A percentile compares a stretch with the other conserved stretches of the same genome.
These are phyloP conservation scores for Ceratothoa steindachneri DNA, from an alignment of 2,888 invertebrate species.

Conservation along the genomic window DNA sequence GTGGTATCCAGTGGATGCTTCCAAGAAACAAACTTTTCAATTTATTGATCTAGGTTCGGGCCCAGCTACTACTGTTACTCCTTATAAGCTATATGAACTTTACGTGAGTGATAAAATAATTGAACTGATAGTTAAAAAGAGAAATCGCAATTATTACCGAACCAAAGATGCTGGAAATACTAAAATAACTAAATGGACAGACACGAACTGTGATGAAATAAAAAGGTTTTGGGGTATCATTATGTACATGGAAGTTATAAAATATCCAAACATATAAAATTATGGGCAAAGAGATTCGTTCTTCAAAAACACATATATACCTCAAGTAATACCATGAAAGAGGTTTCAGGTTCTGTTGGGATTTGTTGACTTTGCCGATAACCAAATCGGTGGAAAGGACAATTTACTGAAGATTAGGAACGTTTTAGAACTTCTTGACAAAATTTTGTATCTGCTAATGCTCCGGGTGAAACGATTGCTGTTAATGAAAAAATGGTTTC, in stretches of 20 bases:
- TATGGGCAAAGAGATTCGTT: not conserved
- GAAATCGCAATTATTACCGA: not conserved
- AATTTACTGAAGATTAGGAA: not conserved
- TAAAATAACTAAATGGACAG: not conserved
- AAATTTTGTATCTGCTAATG: no score
- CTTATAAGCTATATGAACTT: not conserved
- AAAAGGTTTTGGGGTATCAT: not conserved
- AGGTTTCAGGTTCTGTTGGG: not conserved
- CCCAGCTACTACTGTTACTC: not conserved
- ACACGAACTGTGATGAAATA: not conserved
- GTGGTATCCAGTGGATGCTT: no score
- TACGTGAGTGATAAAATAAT: not conserved
- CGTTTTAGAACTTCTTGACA: not conserved
- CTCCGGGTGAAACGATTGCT: no score
- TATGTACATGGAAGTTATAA: not conserved
- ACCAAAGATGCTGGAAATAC: not conserved
- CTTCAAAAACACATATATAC: not conserved
- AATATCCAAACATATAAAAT: not conserved
- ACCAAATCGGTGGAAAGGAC: not conserved
- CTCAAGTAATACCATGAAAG: not conserved
- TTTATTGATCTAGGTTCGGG: not conserved
- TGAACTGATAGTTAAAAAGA: not conserved
- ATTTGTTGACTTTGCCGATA: not conserved
- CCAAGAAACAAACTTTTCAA: not conserved
- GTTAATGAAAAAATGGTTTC: no score